These are phyloP conservation scores for Aegotheles bennettii DNA, from an alignment of 2,113 vertebrate genomes.

Conservation along the genomic window DNA sequence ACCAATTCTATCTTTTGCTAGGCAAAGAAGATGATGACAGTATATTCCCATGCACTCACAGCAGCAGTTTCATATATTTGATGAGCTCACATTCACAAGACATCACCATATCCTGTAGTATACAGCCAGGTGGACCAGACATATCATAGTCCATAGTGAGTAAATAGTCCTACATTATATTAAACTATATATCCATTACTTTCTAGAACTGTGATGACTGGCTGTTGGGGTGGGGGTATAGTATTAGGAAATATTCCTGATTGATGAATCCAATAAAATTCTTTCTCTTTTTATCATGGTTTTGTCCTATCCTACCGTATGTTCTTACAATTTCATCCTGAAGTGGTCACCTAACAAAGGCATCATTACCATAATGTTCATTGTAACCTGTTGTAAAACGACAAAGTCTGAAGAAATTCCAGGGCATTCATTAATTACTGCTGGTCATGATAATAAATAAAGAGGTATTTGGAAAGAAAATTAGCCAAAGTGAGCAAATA, in stretches of 20 bases:
- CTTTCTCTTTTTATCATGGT: neutral
- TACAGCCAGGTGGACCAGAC: slow-evolving; percentile 11
- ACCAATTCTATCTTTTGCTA: neutral
- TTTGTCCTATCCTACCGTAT: rapidly evolving
- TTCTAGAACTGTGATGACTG: neutral
- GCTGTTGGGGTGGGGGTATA: neutral
- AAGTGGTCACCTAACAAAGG: neutral
- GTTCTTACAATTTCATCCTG: neutral
- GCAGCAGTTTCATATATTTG: slow-evolving; percentile 22
- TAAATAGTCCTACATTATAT: neutral
- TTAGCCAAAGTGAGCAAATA: neutral
- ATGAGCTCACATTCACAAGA: slow-evolving; percentile 8
- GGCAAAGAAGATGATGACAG: slow-evolving; percentile 1
- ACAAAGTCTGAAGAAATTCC: neutral
- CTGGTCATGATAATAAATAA: neutral
- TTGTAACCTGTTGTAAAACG: neutral
- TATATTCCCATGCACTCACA: slow-evolving; percentile 5
- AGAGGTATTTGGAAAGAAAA: neutral
- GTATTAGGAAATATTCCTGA: neutral
- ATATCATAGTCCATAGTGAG: neutral
- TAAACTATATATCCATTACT: neutral
- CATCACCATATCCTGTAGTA: neutral
- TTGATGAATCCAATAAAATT: neutral
- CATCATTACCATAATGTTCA: neutral
- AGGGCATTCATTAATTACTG: neutral